Evolutionary conservation across 2,113 vertebrate species (phyloP), one percentile per base, ranked within the genome.

Genomic region (Rhipidura dahli): DNA sequence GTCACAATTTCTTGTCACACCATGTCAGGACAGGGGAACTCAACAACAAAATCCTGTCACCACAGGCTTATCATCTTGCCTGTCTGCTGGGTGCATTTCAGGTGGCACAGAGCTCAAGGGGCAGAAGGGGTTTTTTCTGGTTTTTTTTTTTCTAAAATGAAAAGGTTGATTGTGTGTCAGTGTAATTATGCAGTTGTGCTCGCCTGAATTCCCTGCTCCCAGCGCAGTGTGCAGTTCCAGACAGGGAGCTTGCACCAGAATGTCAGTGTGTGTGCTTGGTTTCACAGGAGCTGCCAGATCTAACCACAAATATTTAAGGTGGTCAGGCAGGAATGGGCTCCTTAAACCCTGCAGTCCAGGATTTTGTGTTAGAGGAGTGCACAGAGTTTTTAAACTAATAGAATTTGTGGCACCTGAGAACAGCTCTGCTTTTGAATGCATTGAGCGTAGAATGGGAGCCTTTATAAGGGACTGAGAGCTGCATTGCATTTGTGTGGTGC

Each of bases 291-390:
- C 97, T 98, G 98, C 98, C 98, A 98, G 97, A 92, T 94, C 80
- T 96, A 97, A 98, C 99, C 99, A 98, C 99, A 99, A 98, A 96
- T 98, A 99, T 99, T 98, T 98, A 98, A 99, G 99, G 98, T 99
- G 98, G 98, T 98, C 97, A 96, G 94, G 92, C 90, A 98, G 98
- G 97, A 98, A 98, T 98, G 97, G 97, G 97, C 96, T 96, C 96
- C 91, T 91, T 96, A 97, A 98, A 95, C 79, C 83, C 71, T 77
- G 71, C 96, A 96, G 69, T 17, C 78, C 92, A 63, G 87, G 90
- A 92, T 92, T 91, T 96, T 94, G 82, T 93, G 89, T 96, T 96
- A 94, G 92, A 91, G 78, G 68, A 96, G 94, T 1, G 68, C 94
- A 37, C 11, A 2, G 90, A 93, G 76, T 75, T 95, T 95, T 84